These are phyloP conservation scores for Sciaenops ocellatus DNA, from an alignment of 2,797 vertebrate species.

Conservation along the genomic window DNA sequence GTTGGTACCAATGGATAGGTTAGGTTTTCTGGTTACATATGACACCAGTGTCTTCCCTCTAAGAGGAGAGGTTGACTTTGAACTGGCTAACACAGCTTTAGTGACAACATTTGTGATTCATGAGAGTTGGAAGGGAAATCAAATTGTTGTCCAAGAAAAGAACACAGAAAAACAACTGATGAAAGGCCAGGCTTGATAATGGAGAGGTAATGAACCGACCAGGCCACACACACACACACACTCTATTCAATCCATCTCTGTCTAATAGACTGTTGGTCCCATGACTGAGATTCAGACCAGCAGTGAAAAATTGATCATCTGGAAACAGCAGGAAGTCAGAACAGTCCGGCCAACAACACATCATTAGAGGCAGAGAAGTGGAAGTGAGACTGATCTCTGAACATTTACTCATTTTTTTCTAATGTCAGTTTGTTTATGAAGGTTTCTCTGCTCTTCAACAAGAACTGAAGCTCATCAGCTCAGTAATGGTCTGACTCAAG, in stretches of 20 bases:
- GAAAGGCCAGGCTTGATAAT: not conserved
- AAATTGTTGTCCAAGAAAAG: not conserved
- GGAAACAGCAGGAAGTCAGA: constrained; percentile 9
- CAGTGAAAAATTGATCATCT: constrained; percentile 22
- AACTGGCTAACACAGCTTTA: not conserved
- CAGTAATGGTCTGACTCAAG: too few relatives aligned
- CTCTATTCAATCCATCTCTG: not conserved
- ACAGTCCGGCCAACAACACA: not conserved
- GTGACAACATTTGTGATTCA: not conserved
- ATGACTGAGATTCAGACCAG: constrained; percentile 30
- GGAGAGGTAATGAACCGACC: not conserved
- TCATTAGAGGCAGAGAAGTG: not conserved
- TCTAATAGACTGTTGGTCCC: constrained; percentile 12
- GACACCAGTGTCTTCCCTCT: too few relatives aligned
- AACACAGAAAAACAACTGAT: not conserved
- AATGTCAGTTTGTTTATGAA: too few relatives aligned
- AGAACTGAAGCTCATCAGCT: too few relatives aligned
- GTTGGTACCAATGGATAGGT: too few relatives aligned
- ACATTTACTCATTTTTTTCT: too few relatives aligned
- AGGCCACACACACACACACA: not conserved
- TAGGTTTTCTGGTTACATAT: too few relatives aligned
- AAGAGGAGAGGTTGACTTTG: too few relatives aligned
- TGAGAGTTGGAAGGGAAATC: not conserved
- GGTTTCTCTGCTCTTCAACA: too few relatives aligned
- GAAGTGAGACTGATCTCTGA: not conserved